Conservation (phyloP, 2,888 invertebrate genomes). For the Hirtodrosophila alboralis region DNA sequence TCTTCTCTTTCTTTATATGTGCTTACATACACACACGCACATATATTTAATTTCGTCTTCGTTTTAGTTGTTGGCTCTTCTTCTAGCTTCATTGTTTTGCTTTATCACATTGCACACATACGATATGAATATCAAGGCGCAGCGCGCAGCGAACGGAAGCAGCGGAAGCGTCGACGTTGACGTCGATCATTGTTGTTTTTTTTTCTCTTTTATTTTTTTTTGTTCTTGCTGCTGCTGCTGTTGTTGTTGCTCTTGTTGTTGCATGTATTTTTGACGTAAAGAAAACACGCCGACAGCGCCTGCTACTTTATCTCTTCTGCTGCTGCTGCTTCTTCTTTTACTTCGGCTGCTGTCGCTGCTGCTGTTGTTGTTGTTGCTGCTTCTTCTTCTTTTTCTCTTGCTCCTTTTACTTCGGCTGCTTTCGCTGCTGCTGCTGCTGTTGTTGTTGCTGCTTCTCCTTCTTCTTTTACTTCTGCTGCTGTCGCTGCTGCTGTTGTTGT, state of each 20-base stretch:
- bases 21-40: constrained; percentile 1
- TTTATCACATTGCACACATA: constrained; percentile 54
- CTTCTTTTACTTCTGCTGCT: constrained; percentile 41
- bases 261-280: constrained; percentile 61
- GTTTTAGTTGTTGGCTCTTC: constrained; percentile 7
- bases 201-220: constrained; percentile 34
- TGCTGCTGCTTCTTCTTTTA: constrained; percentile 36
- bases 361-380: too few relatives aligned
- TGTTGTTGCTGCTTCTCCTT: constrained; percentile 28
- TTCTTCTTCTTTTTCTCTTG: constrained; percentile 46
- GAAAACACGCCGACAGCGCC: constrained; percentile 61
- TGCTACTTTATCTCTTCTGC: too few relatives aligned
- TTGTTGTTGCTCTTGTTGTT: constrained; percentile 31
- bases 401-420: constrained; percentile 41
- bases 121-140: constrained; percentile 43
- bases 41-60: constrained; percentile 18
- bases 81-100: constrained; percentile 34
- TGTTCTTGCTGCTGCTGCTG: constrained; percentile 36
- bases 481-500: constrained; percentile 15
- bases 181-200: constrained; percentile 72
- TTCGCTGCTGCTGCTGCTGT: too few relatives aligned
- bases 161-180: constrained; percentile 73
- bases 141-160: constrained; percentile 72
- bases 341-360: constrained; percentile 42
- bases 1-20: constrained; percentile 28